These are phyloP conservation scores for Eospalax fontanierii DNA, from an alignment of 2,797 vertebrate species.

Conservation along the genomic window DNA sequence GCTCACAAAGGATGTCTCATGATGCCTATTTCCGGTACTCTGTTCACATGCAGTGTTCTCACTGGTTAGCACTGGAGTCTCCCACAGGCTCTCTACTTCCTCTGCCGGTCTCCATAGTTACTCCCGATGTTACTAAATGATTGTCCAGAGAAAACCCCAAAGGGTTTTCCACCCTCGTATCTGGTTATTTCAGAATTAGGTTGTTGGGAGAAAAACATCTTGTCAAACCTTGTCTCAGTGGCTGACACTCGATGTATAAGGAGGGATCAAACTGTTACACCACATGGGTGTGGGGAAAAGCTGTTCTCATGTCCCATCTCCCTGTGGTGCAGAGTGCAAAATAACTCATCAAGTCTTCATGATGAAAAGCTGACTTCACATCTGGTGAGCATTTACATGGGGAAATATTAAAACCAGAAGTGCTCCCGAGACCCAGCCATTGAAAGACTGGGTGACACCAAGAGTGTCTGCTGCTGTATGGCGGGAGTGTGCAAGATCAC, in stretches of 20 bases:
- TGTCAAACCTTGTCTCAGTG: neutral
- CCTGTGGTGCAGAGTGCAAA: conserved; percentile 37
- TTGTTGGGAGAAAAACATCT: neutral
- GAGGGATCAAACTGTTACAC: neutral
- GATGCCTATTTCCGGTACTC: neutral
- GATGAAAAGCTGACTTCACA: conserved; percentile 42
- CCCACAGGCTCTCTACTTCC: neutral
- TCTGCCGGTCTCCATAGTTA: neutral
- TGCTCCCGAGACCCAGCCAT: neutral
- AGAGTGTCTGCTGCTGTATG: neutral
- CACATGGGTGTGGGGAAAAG: neutral
- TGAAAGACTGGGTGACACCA: neutral
- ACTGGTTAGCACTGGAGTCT: neutral
- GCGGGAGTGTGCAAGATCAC: conserved; percentile 24
- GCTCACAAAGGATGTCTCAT: neutral
- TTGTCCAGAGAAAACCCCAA: neutral
- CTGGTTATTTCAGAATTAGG: neutral
- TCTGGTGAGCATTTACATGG: conserved; percentile 43
- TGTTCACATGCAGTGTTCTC: neutral
- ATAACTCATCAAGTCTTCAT: conserved; percentile 46
- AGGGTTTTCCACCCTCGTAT: neutral
- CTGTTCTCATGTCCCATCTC: neutral
- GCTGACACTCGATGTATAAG: neutral
- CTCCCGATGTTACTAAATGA: neutral
- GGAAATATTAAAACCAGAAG: conserved; percentile 44